A percentile compares a stretch with the other conserved stretches of the same genome.
These are phyloP conservation scores for Eriocheir sinensis DNA, from an alignment of 1,140 invertebrate genomes.

Conservation along the genomic window DNA sequence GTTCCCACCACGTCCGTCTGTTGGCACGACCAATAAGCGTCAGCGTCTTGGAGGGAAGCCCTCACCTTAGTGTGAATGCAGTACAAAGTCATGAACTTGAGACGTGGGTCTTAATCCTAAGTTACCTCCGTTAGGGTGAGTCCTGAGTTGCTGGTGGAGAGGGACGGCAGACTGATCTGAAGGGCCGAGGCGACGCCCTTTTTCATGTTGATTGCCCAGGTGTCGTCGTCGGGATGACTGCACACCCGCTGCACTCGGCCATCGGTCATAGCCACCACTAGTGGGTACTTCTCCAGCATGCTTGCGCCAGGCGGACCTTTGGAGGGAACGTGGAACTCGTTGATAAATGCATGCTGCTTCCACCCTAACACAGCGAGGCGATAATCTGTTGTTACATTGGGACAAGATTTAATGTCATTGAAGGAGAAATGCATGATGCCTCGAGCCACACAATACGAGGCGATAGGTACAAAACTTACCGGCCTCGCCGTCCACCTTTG, in stretches of 20 bases:
- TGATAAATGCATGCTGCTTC: too few species aligned
- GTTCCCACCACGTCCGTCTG: conserved; percentile 74
- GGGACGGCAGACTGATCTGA: conserved; percentile 72
- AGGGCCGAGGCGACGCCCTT: conserved; percentile 74
- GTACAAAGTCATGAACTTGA: not conserved
- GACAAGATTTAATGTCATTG: not conserved
- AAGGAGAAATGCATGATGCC: too few species aligned
- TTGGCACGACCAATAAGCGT: not conserved
- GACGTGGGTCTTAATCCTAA: not conserved
- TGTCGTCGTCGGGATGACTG: conserved; percentile 64
- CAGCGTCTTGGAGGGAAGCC: not conserved
- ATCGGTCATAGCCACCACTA: conserved; percentile 70
- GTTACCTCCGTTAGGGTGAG: conserved; percentile 71
- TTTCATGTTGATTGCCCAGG: conserved; percentile 74
- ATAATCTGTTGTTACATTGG: not conserved
- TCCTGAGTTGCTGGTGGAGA: conserved; percentile 45
- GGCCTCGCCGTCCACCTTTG: conserved; percentile 48
- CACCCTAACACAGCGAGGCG: not conserved
- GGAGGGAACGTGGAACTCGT: not conserved
- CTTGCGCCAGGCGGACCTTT: not conserved
- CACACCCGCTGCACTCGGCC: conserved; percentile 71
- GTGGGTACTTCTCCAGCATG: conserved; percentile 63
- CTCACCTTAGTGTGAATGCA: not conserved
- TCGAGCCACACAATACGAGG: too few species aligned
- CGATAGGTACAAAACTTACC: conserved; percentile 46